phyloP scores from a whole-genome alignment of 53 echinoderm and acorn worm genomes.

The Henricia sp. region DNA sequence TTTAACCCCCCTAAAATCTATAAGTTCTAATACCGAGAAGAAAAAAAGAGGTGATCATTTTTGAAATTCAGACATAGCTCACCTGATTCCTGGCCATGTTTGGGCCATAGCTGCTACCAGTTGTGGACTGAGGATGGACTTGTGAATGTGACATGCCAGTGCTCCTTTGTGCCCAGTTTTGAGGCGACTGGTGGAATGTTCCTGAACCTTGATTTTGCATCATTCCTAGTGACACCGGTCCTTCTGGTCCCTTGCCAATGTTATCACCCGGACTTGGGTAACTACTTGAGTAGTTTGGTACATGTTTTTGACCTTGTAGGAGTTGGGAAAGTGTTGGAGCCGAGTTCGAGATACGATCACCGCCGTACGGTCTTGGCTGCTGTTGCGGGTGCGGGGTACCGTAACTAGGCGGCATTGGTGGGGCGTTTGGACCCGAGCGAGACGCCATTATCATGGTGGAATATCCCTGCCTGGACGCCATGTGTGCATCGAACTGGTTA shows the following conservation, averaged over 20 bases:
- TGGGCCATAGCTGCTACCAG: slow-evolving; percentile 59
- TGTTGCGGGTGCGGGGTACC: slow-evolving; percentile 66
- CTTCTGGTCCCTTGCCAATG: slow-evolving; percentile 81
- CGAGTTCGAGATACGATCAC: slow-evolving; percentile 89
- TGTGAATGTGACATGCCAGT: slow-evolving; percentile 52
- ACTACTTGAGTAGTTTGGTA: slow-evolving; percentile 82
- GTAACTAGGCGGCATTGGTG: slow-evolving; percentile 69
- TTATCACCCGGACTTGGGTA: slow-evolving; percentile 82
- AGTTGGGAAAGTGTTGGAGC: slow-evolving; percentile 99
- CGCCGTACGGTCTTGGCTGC: slow-evolving; percentile 65
- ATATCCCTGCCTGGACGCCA: slow-evolving; percentile 80
- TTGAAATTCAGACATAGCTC: no score
- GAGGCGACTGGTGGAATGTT: slow-evolving; percentile 56
- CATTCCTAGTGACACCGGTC: slow-evolving; percentile 78
- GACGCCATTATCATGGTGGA: slow-evolving; percentile 73
- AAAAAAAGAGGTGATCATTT: no score
- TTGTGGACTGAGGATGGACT: slow-evolving; percentile 49
- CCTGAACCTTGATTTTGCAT: slow-evolving; percentile 68
- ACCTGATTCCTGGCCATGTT: slow-evolving; percentile 73
- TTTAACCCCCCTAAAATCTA: no score
- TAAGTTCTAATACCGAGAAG: no score
- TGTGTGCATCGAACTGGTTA: slow-evolving; percentile 83
- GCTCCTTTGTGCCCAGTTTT: slow-evolving; percentile 71
- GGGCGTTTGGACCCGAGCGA: slow-evolving; percentile 60
- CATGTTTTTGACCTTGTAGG: slow-evolving; percentile 98